Conservation (phyloP, 2,888 invertebrate genomes). For the Cephus rjabovi region DNA sequence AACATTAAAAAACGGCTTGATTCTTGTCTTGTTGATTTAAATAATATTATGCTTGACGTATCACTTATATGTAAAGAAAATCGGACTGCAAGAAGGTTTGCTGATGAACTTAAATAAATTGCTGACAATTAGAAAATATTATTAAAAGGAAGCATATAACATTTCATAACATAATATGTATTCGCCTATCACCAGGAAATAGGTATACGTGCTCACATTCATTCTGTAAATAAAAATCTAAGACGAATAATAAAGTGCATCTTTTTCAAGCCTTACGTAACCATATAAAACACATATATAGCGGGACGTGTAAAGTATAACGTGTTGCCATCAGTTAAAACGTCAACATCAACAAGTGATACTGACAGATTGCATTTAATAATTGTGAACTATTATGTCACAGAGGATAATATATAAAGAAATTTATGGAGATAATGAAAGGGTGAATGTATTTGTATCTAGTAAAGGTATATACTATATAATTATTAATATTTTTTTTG, state of each 20-base stretch:
- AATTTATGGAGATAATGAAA: conserved; percentile 34
- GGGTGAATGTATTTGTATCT: conserved; percentile 25
- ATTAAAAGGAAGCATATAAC: neutral
- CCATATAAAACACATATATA: neutral
- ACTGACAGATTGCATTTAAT: neutral
- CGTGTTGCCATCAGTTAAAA: neutral
- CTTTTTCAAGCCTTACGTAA: neutral
- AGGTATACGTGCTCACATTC: neutral
- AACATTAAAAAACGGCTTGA: conserved; percentile 28
- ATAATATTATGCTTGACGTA: conserved; percentile 37
- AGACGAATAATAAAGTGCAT: neutral
- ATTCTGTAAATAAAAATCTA: neutral
- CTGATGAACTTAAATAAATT: neutral
- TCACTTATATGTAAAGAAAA: neutral
- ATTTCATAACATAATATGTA: neutral
- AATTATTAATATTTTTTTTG: neutral
- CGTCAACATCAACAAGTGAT: neutral
- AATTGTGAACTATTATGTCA: conserved; percentile 28
- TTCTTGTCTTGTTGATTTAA: conserved; percentile 32
- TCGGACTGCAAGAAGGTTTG: neutral
- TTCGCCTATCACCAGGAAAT: neutral
- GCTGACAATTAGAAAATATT: neutral
- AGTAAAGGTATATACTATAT: neutral
- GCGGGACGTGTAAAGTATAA: neutral
- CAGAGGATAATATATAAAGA: conserved; percentile 39